Evolutionary conservation across 2,888 invertebrate genomes (phyloP).

Genomic region (Drosophila villosipedis): DNA sequence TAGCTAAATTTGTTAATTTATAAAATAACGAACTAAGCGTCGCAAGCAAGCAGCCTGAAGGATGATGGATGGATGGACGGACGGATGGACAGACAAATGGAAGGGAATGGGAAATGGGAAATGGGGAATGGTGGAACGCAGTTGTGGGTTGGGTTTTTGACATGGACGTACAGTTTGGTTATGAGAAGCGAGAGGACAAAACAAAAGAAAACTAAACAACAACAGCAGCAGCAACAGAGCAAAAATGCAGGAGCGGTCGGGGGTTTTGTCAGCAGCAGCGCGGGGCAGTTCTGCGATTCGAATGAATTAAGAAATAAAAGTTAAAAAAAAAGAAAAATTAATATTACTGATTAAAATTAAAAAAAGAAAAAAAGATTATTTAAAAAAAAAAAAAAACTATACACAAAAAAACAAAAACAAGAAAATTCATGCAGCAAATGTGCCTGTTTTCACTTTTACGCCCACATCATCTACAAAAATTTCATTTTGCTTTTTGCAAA

Average conservation of each 20-base stretch:
- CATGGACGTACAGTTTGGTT: constrained; percentile 42
- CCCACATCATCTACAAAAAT: constrained; percentile 37
- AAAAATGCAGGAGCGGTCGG: constrained; percentile 8
- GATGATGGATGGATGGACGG: constrained; percentile 54
- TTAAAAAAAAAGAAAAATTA: constrained; percentile 56
- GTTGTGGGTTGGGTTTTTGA: constrained; percentile 39
- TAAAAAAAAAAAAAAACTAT: constrained; percentile 10
- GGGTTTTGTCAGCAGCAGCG: constrained; percentile 28
- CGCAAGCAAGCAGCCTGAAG: constrained; percentile 51
- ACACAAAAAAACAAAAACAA: constrained; percentile 52
- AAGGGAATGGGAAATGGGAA: background rate
- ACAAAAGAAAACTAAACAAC: constrained; percentile 19
- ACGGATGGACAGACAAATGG: constrained; percentile 4
- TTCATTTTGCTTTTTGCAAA: constrained; percentile 48
- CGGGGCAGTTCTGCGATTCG: constrained; percentile 70
- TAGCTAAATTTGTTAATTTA: constrained; percentile 81
- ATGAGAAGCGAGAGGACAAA: constrained; percentile 10
- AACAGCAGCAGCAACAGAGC: constrained; percentile 31
- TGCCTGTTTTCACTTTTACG: constrained; percentile 54
- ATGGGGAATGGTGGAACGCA: constrained; percentile 9
- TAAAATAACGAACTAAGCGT: constrained; percentile 80
- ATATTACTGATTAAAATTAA: constrained; percentile 79
- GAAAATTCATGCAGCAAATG: constrained; percentile 60
- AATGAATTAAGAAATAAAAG: constrained; percentile 47
- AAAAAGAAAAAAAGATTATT: constrained; percentile 60